phyloP scores from a whole-genome alignment of 2,888 invertebrate species.

The Ennomos quercinarius region DNA sequence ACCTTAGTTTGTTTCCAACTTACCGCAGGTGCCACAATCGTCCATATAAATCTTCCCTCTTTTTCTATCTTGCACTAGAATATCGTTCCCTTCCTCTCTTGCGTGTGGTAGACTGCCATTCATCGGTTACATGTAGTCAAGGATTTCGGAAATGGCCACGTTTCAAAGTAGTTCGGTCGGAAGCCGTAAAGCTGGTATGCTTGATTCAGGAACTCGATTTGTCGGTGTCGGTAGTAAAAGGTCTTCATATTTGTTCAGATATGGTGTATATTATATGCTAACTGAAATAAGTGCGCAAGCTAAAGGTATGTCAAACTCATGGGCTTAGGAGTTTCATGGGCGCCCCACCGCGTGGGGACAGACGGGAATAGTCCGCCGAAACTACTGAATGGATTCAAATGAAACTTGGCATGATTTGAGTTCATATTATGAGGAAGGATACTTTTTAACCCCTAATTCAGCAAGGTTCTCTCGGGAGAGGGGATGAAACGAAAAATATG shows the following conservation, averaged over 20 bases:
- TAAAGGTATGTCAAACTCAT: no score
- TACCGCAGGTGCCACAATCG: conserved; percentile 40
- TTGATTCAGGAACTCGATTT: conserved; percentile 10
- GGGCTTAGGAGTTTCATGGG: no score
- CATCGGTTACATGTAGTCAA: conserved; percentile 6
- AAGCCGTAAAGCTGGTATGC: conserved; percentile 16
- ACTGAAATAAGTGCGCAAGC: no score
- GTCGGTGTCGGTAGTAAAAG: conserved; percentile 9
- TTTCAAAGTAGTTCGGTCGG: conserved; percentile 12
- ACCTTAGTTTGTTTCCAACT: conserved; percentile 38
- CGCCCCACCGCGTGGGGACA: no score
- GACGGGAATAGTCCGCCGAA: no score
- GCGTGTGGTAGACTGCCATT: conserved; percentile 9
- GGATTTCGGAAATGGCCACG: conserved; percentile 14
- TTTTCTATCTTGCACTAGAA: conserved; percentile 17
- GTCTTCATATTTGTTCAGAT: conserved; percentile 4
- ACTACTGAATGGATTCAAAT: no score
- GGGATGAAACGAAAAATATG: no score
- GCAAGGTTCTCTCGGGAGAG: no score
- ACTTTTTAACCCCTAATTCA: no score
- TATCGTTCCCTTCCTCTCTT: conserved; percentile 19
- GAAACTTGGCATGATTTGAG: no score
- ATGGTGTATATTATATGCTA: not conserved
- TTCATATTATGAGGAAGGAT: no score
- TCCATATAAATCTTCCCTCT: conserved; percentile 17